Evolutionary conservation across 2,797 vertebrate species (phyloP).

Genomic region (Antennarius maculatus): DNA sequence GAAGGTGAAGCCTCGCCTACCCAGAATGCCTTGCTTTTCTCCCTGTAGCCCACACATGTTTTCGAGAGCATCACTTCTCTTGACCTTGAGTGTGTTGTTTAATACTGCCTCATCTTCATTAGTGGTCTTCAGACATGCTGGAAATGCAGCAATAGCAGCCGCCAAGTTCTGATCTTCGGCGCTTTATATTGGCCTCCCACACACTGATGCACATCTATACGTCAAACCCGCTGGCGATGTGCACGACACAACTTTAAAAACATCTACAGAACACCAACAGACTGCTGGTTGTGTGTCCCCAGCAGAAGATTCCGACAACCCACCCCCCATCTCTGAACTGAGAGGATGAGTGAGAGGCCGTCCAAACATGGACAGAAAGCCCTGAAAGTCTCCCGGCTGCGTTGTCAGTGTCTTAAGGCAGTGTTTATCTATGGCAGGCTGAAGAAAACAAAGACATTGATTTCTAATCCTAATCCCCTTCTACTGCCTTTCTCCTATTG

Average conservation of each 20-base stretch:
- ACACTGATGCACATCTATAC: constrained; percentile 8
- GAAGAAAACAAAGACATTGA: constrained; percentile 81
- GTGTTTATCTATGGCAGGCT: constrained; percentile 72
- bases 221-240: neutral
- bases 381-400: constrained; percentile 37
- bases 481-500: constrained; percentile 73
- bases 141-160: constrained; percentile 13
- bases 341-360: constrained; percentile 50
- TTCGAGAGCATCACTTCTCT: constrained; percentile 36
- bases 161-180: constrained; percentile 31
- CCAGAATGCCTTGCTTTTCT: constrained; percentile 76
- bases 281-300: constrained; percentile 11
- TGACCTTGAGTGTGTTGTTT: constrained; percentile 8
- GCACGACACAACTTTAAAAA: neutral
- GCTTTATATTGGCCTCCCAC: constrained; percentile 33
- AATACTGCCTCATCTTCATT: constrained; percentile 40
- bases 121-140: constrained; percentile 56
- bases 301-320: constrained; percentile 23
- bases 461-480: constrained; percentile 81
- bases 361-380: constrained; percentile 47
- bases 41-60: constrained; percentile 71
- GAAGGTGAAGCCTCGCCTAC: constrained; percentile 76
- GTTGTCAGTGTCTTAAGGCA: constrained; percentile 76
- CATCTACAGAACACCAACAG: constrained; percentile 6
- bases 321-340: constrained; percentile 20